phyloP scores from a whole-genome alignment of 2,797 vertebrate genomes.

The Gouania willdenowi region DNA sequence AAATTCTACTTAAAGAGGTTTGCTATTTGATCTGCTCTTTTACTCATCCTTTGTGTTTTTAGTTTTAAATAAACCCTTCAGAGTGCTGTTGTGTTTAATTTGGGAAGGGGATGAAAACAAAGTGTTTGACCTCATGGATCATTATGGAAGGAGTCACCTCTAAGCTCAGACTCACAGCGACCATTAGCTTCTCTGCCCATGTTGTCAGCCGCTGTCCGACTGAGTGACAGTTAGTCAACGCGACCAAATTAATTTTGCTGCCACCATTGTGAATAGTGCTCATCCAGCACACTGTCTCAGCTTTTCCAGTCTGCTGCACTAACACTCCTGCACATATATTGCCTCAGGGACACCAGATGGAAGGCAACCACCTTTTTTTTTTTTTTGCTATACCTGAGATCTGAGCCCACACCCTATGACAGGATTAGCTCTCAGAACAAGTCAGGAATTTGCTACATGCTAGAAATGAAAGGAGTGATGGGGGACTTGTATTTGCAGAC shows the following conservation, averaged over 20 bases:
- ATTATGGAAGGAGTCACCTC: constrained; percentile 54
- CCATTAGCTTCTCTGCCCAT: constrained; percentile 48
- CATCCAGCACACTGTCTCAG: constrained; percentile 48
- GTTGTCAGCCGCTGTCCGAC: constrained; percentile 34
- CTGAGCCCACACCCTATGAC: constrained; percentile 32
- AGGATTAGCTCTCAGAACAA: constrained; percentile 29
- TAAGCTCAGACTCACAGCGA: constrained; percentile 43
- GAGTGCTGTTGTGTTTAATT: constrained; percentile 31
- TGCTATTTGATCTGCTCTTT: too few species aligned
- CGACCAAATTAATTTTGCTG: constrained; percentile 54
- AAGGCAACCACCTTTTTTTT: constrained; percentile 17
- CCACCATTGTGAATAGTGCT: constrained; percentile 28
- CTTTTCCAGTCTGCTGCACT: constrained; percentile 49
- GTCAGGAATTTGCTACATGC: constrained; percentile 22
- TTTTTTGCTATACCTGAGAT: constrained; percentile 41
- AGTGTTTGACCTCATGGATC: constrained; percentile 47
- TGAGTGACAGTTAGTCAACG: constrained; percentile 53
- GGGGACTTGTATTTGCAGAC: constrained; percentile 16
- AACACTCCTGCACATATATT: constrained; percentile 55
- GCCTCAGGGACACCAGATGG: constrained; percentile 40
- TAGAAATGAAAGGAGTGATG: constrained; percentile 22
- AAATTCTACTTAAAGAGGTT: too few species aligned
- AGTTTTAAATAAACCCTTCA: too few species aligned
- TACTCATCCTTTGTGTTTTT: too few species aligned
- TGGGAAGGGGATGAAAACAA: constrained; percentile 47